Evolutionary conservation across 2,888 invertebrate genomes (phyloP).

Genomic region (Cheilosia pagana): DNA sequence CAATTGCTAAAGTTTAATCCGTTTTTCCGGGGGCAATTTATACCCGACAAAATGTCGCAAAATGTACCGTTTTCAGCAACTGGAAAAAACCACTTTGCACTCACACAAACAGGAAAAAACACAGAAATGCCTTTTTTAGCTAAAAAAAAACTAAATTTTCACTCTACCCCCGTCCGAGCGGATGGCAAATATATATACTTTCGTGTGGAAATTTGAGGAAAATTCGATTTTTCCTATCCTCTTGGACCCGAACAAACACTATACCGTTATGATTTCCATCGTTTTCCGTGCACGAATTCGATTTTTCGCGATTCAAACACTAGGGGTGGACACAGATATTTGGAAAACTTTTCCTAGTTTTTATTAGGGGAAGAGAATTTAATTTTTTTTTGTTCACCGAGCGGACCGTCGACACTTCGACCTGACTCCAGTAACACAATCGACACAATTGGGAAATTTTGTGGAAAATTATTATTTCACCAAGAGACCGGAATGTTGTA

Average conservation of each 20-base stretch:
- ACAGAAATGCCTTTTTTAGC: slow-evolving; percentile 15
- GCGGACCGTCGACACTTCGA: slow-evolving; percentile 77
- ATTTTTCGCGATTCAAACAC: slow-evolving; percentile 43
- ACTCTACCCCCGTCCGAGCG: slow-evolving; percentile 50
- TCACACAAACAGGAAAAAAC: slow-evolving; percentile 37
- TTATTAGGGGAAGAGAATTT: slow-evolving; percentile 32
- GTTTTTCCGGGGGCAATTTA: slow-evolving; percentile 28
- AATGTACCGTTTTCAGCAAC: slow-evolving; percentile 29
- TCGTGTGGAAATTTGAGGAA: slow-evolving; percentile 47
- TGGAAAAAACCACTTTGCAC: slow-evolving; percentile 43
- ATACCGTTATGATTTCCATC: slow-evolving; percentile 47
- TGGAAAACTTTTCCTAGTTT: slow-evolving; percentile 57
- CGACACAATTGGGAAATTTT: slow-evolving; percentile 80
- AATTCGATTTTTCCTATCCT: slow-evolving; percentile 62
- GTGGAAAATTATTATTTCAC: slow-evolving; percentile 56
- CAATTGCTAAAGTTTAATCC: slow-evolving; percentile 29
- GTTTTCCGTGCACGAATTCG: slow-evolving; percentile 48
- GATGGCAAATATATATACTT: slow-evolving; percentile 53
- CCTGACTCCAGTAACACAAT: slow-evolving; percentile 83
- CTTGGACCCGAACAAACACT: slow-evolving; percentile 42
- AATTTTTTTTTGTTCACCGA: slow-evolving; percentile 59
- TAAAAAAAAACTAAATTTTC: slow-evolving; percentile 37
- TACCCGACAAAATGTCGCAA: slow-evolving; percentile 25
- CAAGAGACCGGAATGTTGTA: slow-evolving; percentile 42
- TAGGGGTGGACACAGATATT: slow-evolving; percentile 15